A percentile compares a stretch with the other conserved stretches of the same genome.
Evolutionary conservation across 2,888 invertebrate genomes (phyloP).

Genomic region (Eumerus sabulonum): DNA sequence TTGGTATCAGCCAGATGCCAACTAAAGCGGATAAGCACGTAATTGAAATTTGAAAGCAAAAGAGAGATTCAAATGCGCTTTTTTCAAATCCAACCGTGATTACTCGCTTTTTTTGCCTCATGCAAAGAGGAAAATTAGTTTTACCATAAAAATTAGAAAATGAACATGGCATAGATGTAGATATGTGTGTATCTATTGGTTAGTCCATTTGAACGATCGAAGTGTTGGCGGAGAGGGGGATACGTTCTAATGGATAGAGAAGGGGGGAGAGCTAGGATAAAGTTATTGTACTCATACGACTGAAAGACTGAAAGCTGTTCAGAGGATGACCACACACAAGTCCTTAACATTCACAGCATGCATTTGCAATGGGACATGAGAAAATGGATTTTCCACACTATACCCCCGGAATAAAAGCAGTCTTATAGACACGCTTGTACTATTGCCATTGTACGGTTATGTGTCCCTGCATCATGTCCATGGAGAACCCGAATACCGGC

Average conservation of each 20-base stretch:
- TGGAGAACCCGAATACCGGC: slow-evolving; percentile 30
- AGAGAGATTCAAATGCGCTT: slow-evolving; percentile 10
- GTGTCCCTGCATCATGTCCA: slow-evolving; percentile 41
- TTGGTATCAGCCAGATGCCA: background rate
- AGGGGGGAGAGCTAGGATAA: background rate
- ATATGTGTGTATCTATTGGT: background rate
- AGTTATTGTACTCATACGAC: slow-evolving; percentile 35
- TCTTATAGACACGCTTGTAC: slow-evolving; percentile 9
- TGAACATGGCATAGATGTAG: too few species aligned
- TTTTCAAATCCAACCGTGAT: background rate
- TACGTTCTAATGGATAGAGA: too few species aligned
- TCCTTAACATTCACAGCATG: slow-evolving; percentile 46
- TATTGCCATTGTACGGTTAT: slow-evolving; percentile 31
- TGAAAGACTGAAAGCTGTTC: slow-evolving; percentile 29
- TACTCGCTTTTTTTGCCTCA: background rate
- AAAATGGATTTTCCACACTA: slow-evolving; percentile 33
- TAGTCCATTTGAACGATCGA: background rate
- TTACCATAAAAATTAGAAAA: too few species aligned
- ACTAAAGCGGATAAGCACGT: slow-evolving; percentile 12
- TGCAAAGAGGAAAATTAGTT: background rate
- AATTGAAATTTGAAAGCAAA: slow-evolving; percentile 15
- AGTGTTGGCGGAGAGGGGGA: background rate
- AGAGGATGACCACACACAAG: slow-evolving; percentile 20
- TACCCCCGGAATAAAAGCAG: too few species aligned
- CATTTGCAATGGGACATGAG: slow-evolving; percentile 19